Evolutionary conservation across 2,113 vertebrate genomes (phyloP).

Genomic region (Otolemur garnettii): DNA sequence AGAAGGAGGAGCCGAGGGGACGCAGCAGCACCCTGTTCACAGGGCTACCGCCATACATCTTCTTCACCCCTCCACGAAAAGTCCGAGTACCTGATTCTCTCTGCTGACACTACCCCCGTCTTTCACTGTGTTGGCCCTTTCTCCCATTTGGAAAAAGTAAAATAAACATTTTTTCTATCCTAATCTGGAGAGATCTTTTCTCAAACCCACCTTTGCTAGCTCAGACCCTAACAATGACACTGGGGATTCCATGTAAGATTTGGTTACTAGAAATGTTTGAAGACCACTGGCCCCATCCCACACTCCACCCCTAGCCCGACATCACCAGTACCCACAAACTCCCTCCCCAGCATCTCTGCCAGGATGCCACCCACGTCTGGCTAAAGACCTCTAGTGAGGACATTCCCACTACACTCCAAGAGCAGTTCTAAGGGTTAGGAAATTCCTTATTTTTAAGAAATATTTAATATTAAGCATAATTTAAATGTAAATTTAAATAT

Average conservation of each 20-base stretch:
- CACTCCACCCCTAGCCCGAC: neutral
- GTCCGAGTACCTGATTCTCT: no score
- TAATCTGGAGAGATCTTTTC: no score
- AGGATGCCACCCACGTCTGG: neutral
- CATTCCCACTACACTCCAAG: neutral
- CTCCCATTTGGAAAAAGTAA: no score
- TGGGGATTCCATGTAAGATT: neutral
- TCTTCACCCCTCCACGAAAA: no score
- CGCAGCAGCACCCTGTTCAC: no score
- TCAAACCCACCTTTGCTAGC: no score
- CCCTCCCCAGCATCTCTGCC: neutral
- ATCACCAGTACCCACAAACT: neutral
- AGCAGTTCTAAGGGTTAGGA: neutral
- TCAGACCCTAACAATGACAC: no score
- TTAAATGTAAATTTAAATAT: neutral
- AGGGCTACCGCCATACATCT: no score
- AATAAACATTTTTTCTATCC: no score
- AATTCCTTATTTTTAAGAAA: neutral
- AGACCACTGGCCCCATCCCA: neutral
- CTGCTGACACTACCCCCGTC: no score
- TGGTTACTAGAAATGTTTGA: neutral
- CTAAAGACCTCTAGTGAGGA: neutral
- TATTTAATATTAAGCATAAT: neutral
- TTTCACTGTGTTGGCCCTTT: no score
- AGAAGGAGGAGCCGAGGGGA: no score